Percentiles rank a stretch among this genome's conserved stretches.
Conservation (phyloP, 2,113 vertebrate genomes). For the Pachycephala philippinensis region DNA sequence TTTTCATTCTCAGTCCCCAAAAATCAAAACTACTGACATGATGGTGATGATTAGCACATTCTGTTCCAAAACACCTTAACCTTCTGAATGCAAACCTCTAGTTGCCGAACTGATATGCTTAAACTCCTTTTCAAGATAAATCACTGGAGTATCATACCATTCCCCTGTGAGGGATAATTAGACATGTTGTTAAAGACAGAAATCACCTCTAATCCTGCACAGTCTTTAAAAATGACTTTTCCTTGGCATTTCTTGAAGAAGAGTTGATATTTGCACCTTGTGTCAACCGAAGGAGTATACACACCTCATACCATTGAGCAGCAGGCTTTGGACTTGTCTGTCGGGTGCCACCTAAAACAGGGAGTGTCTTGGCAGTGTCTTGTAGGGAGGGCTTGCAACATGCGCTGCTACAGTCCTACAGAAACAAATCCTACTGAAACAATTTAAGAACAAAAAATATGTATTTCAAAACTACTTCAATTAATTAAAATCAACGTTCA, state of each 20-base stretch:
- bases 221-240: not conserved
- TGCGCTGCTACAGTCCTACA: not conserved
- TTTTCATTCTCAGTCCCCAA: not conserved
- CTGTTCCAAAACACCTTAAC: not conserved
- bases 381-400: not conserved
- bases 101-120: not conserved
- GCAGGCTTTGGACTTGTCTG: not conserved
- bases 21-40: not conserved
- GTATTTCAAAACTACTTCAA: not conserved
- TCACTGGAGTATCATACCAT: not conserved
- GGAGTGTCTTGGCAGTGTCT: not conserved
- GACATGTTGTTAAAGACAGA: not conserved
- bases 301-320: not conserved
- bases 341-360: not conserved
- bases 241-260: not conserved
- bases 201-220: not conserved
- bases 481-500: not conserved
- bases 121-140: not conserved
- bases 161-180: not conserved
- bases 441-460: not conserved
- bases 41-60: not conserved
- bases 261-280: not conserved
- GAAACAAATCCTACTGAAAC: not conserved
- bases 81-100: not conserved
- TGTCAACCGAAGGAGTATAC: not conserved